Evolutionary conservation across 2,888 invertebrate species (phyloP), one percentile per base, ranked within the genome.

Genomic region (Calliopum simillimum): DNA sequence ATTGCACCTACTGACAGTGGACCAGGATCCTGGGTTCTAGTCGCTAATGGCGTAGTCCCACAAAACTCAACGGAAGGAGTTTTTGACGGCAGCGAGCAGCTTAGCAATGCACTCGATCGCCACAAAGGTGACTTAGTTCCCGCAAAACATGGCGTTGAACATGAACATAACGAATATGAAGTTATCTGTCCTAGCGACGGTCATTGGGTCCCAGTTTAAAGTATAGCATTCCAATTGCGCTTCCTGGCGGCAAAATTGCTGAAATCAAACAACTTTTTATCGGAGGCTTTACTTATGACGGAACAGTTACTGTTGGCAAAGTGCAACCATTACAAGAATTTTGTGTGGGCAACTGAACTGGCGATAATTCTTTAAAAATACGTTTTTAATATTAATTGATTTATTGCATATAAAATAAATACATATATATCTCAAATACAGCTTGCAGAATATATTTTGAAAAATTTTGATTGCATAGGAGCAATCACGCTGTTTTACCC

Each of bases 191-290:
- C 89, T 41, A 90, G 89, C 19, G 85, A 86, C 23, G 87, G 89
- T 1, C 87, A 88, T 64, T 95, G 95, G 95, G 88, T 91, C 25
- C 90, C 91, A 2, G 89, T 91, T 1, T 72, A 75, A 3, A 87
- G 86, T 69, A 90, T 46, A 89, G 89, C 81, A 87, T 94, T 67
- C 90, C 92, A 11, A 90, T 90, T 69, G 93, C 94, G 0, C 88
- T 94, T 76, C 91, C 91, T 33, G 90, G 87, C n/a, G 93, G 93
- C 11, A 89, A 93, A 80, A 88, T 90, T 12, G 93, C 93, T 80
- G 92, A 92, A 43, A 94, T 94, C 0, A 95, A 95, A 81, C 90
- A 93, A 0, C 88, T 95, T 2, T 95, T 89, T 85, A 87, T 94
- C 47, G 95, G 95, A 16, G 90, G 95, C 74, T 93, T 91, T 0